Conservation (phyloP, 64 coral and sea anemone species). For the Trachythela sp. region DNA sequence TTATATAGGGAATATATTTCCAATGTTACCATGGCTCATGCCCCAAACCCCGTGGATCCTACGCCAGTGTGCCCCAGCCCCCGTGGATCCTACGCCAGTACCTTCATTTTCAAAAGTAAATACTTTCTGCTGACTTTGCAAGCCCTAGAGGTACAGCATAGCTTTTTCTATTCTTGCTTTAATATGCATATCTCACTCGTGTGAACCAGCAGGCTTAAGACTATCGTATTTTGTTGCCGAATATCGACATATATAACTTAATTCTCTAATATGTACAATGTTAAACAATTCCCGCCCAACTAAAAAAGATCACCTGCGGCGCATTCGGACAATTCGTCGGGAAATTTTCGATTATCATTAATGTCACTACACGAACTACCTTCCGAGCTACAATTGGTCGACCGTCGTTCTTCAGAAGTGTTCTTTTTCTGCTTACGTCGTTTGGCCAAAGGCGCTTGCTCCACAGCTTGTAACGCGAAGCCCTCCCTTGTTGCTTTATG, state of each 20-base stretch:
- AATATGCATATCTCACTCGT: too few relatives aligned
- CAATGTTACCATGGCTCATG: too few relatives aligned
- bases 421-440: conserved; percentile 93
- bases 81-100: too few relatives aligned
- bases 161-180: too few relatives aligned
- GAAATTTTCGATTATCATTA: conserved; percentile 33
- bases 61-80: too few relatives aligned
- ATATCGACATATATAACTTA: not conserved
- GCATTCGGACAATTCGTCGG: not conserved
- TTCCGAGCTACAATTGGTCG: conserved; percentile 85
- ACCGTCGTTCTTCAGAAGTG: conserved; percentile 69
- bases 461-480: conserved; percentile 90
- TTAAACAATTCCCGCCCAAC: not conserved
- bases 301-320: not conserved
- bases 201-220: too few relatives aligned
- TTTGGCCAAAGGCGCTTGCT: conserved; percentile 92
- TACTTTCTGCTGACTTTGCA: too few relatives aligned
- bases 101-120: too few relatives aligned
- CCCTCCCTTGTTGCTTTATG: conserved; percentile 89
- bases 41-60: too few relatives aligned
- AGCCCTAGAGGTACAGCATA: too few relatives aligned
- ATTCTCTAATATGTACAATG: not conserved
- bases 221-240: too few relatives aligned
- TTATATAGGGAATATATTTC: too few relatives aligned
- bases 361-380: conserved; percentile 73